These are phyloP conservation scores for Otocyon megalotis DNA, from an alignment of 2,113 vertebrate species.

Conservation along the genomic window DNA sequence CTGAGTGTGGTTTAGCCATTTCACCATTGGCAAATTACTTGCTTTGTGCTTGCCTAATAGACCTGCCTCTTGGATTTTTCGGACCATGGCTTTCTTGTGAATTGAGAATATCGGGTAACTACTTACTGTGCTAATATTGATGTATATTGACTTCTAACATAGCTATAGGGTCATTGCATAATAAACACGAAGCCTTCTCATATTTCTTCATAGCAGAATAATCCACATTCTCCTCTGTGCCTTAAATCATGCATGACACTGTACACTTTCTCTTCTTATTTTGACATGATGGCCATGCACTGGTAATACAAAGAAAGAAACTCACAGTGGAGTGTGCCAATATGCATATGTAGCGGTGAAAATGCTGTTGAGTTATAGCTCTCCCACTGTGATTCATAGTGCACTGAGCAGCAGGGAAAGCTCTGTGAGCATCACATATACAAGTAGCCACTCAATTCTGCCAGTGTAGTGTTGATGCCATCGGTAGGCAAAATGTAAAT, in stretches of 20 bases:
- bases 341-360: neutral
- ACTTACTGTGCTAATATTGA: neutral
- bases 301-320: neutral
- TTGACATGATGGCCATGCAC: neutral
- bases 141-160: neutral
- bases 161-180: neutral
- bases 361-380: neutral
- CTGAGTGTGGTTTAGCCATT: neutral
- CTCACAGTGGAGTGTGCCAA: neutral
- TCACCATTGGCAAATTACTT: neutral
- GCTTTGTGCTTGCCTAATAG: neutral
- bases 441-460: neutral
- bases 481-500: neutral
- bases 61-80: neutral
- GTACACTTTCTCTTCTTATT: neutral
- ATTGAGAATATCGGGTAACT: neutral
- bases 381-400: neutral
- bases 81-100: conserved; percentile 1
- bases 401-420: neutral
- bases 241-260: neutral
- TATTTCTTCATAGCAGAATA: neutral
- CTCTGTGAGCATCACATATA: neutral
- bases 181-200: neutral
- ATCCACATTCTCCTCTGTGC: neutral
- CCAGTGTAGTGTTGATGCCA: neutral